Evolutionary conservation across 2,113 vertebrate species (phyloP).

Genomic region (Ibidorhyncha struthersii): DNA sequence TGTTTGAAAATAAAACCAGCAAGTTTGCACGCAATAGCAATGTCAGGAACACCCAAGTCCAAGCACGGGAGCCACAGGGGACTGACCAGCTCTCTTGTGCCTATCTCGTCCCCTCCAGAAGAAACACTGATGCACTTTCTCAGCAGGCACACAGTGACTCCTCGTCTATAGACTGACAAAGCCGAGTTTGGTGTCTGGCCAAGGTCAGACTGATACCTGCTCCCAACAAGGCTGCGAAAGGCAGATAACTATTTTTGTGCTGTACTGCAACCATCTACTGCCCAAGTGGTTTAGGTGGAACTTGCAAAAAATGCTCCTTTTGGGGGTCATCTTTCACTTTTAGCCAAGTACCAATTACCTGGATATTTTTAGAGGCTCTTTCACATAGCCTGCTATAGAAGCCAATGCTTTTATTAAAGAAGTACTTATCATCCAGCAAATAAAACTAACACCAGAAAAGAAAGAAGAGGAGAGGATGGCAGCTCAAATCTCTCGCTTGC

Average conservation of each 20-base stretch:
- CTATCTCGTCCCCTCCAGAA: not conserved
- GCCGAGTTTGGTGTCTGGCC: not conserved
- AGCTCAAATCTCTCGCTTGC: not conserved
- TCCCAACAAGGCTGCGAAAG: not conserved
- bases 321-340: not conserved
- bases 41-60: rapidly evolving
- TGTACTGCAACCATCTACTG: not conserved
- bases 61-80: not conserved
- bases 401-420: not conserved
- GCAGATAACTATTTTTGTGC: not conserved
- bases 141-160: not conserved
- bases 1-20: not conserved
- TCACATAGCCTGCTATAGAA: not conserved
- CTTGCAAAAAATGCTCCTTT: not conserved
- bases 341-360: not conserved
- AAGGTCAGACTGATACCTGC: not conserved
- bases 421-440: not conserved
- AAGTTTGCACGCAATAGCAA: not conserved
- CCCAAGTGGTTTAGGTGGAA: not conserved
- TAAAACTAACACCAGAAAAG: not conserved
- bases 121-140: not conserved
- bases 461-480: not conserved
- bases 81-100: not conserved
- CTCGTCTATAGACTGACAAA: rapidly evolving
- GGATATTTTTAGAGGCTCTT: not conserved